Evolutionary conservation across 2,888 invertebrate species (phyloP).

Genomic region (Noctuana brunneofusca): DNA sequence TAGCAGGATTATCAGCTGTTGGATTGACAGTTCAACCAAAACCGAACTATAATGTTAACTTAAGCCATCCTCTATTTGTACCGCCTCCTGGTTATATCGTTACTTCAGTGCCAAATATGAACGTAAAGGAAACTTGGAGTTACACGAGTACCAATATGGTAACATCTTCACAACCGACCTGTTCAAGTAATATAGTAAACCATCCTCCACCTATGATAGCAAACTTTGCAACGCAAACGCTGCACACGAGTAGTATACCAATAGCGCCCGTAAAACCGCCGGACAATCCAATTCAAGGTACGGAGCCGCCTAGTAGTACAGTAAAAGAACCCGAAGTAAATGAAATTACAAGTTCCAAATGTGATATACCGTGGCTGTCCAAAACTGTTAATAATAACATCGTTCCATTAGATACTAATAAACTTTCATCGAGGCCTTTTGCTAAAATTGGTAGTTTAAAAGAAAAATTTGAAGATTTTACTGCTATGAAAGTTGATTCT

Average conservation of each 20-base stretch:
- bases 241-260: constrained; percentile 75
- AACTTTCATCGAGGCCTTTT: constrained; percentile 69
- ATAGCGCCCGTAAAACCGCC: constrained; percentile 76
- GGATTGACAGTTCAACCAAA: constrained; percentile 79
- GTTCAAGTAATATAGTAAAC: constrained; percentile 66
- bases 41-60: constrained; percentile 78
- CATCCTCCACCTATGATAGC: constrained; percentile 67
- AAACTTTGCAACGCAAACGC: constrained; percentile 64
- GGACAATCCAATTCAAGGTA: constrained; percentile 76
- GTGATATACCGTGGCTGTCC: constrained; percentile 78
- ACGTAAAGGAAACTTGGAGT: constrained; percentile 77
- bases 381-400: constrained; percentile 78
- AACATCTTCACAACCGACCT: constrained; percentile 60
- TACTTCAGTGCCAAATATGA: constrained; percentile 81
- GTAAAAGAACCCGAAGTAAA: constrained; percentile 66
- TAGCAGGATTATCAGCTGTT: constrained; percentile 70
- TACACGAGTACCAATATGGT: constrained; percentile 60
- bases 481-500: constrained; percentile 33
- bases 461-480: constrained; percentile 61
- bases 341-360: constrained; percentile 61
- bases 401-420: constrained; percentile 65
- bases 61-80: constrained; percentile 74
- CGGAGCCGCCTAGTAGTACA: constrained; percentile 76
- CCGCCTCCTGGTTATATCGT: constrained; percentile 78
- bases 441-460: constrained; percentile 70